phyloP scores from a whole-genome alignment of 2,888 invertebrate genomes.

The Drosophila austrosaltans region DNA sequence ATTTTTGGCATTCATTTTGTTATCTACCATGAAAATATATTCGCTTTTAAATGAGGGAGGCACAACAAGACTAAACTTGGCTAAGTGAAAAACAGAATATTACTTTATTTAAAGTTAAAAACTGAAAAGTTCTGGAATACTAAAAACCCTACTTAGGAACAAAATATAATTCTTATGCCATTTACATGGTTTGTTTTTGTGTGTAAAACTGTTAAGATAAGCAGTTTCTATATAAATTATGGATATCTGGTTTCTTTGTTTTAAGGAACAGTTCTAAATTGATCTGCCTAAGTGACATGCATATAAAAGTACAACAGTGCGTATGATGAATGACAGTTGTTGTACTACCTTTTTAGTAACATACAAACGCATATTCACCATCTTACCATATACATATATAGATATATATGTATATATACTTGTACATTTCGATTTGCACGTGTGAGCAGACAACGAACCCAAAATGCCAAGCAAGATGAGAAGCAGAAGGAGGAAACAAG shows the following conservation, averaged over 20 bases:
- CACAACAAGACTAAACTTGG: no score
- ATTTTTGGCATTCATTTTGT: constrained; percentile 56
- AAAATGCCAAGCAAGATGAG: constrained; percentile 25
- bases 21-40: background rate
- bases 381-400: background rate
- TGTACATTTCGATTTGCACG: constrained; percentile 47
- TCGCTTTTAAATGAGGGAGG: no score
- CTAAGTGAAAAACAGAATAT: no score
- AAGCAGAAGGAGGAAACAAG: background rate
- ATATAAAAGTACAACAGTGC: constrained; percentile 60
- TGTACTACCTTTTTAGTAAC: constrained; percentile 62
- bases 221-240: no score
- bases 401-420: constrained; percentile 14
- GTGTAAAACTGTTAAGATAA: no score
- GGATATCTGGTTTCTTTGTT: no score
- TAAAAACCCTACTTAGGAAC: no score
- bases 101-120: no score
- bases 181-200: no score
- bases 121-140: no score
- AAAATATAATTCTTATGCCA: no score
- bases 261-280: background rate
- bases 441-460: constrained; percentile 75
- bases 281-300: constrained; percentile 3
- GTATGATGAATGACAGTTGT: constrained; percentile 79
- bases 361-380: background rate